Base-by-base conservation (phyloP, 2,113 vertebrate species). In the Larimichthys crocea region DNA sequence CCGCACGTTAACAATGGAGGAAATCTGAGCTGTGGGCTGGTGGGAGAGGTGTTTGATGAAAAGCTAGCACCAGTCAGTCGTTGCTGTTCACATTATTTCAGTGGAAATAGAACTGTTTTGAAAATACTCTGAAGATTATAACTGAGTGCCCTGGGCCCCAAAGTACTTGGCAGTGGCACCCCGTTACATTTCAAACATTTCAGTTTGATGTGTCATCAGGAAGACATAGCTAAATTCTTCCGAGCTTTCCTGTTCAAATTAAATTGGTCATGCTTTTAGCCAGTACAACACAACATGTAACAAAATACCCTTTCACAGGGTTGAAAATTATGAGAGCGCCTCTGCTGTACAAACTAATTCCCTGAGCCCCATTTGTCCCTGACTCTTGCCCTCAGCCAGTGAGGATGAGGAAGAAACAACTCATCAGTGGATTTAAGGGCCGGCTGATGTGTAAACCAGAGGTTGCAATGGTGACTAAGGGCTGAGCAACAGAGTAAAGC, bases 141-240 rank as follows among this genome's bases (percentile, higher is more conserved):
- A 74, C 57, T 0, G 4, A 79, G 80, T 71, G 62, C 77, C 69
- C 46, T 26, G 44, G 44, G 66, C n/a, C 5, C 81, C 59, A 46
- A 8, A 62, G 70, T 68, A 53, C 74, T 93, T 93, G 87, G 86
- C 83, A 85, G 69, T 35, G 57, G 85, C 80, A 71, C 70, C 52
- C 26, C 16, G 3, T 64, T 46, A 86, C 91, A 93, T 94, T 93
- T 90, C 86, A 89, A 72, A 74, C 92, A 92, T 91, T 89, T 91
- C 60, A 88, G 63, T 83, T 88, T 86, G 77, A 86, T 90, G 92
- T 89, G 92, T 95, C 93, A 94, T 82, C 79, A 82, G 79, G 83
- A 88, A 87, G 84, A 92, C 55, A 40, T 84, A 53, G 82, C 82
- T 72, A 63, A 85, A 87, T 82, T 82, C 80, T 61, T 86, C 60